Conservation (phyloP, 2,113 vertebrate genomes). For the Scortum barcoo region DNA sequence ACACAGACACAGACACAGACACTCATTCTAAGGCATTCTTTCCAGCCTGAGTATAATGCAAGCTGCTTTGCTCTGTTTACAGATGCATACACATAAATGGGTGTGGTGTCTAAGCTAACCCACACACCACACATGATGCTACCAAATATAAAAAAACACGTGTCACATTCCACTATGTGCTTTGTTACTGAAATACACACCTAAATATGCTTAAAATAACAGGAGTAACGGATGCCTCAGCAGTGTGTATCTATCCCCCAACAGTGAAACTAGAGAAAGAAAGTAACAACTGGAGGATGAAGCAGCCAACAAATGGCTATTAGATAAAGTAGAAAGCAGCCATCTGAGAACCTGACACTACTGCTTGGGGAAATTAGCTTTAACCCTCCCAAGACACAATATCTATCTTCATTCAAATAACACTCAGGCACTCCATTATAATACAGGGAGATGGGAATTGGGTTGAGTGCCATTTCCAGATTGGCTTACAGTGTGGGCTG, state of each 20-base stretch:
- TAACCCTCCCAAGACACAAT: slow-evolving; percentile 59
- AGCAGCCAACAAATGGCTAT: slow-evolving; percentile 59
- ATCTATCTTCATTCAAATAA: slow-evolving; percentile 71
- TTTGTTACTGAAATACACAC: slow-evolving; percentile 17
- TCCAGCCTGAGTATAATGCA: not conserved
- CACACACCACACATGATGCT: not conserved
- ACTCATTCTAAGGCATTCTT: not conserved
- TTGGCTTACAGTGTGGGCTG: slow-evolving; percentile 52
- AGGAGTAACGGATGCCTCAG: not conserved
- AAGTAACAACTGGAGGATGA: slow-evolving; percentile 48
- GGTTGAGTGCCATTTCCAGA: slow-evolving; percentile 60
- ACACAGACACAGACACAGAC: not conserved
- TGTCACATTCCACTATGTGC: slow-evolving; percentile 5
- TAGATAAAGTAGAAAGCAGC: slow-evolving; percentile 59
- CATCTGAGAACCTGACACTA: slow-evolving; percentile 61
- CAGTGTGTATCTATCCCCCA: not conserved
- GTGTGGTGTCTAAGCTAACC: not conserved
- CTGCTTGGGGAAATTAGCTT: slow-evolving; percentile 64
- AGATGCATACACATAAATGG: not conserved
- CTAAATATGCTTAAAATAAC: slow-evolving; percentile 8
- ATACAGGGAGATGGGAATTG: slow-evolving; percentile 49
- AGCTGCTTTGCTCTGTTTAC: slow-evolving; percentile 9
- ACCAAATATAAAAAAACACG: not conserved
- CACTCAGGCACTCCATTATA: slow-evolving; percentile 58
- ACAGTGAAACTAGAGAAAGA: slow-evolving; percentile 41